Base-by-base conservation (phyloP, 2,113 vertebrate genomes). In the Antechinus flavipes region DNA sequence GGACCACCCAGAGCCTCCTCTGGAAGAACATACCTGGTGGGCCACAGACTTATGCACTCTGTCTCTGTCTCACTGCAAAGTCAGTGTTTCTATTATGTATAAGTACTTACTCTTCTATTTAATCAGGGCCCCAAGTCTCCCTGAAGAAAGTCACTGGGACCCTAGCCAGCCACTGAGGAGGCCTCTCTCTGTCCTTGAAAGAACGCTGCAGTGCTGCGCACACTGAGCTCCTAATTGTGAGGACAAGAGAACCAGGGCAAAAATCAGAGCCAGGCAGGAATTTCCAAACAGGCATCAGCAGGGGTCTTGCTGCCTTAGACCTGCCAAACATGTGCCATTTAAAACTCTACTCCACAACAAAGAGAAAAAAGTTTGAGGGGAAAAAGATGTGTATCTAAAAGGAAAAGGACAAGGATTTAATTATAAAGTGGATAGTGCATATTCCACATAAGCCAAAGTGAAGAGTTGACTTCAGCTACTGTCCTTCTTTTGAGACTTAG, bases 401-500 rank as follows among this genome's bases (percentile, higher is more conserved):
- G 46, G 42, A 24, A 92, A 84, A 46, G 0, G 11, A 46, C 90
- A 90, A 90, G 55, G 24, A 25, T n/a, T 84, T 56, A 54, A 92
- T 47, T 42, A 9, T 0, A 55, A 35, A n/a, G 26, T 91, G 56
- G 89, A n/a, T 0, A 1, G n/a, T 53, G 25, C 1, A 35, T 49
- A 52, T 95, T 94, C 93, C 91, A 76, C 49, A 90, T 42, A 84
- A 56, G 95, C 56, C 92, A 54, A 46, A 54, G 19, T 84, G 6
- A 23, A 30, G 25, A 55, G 95, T 56, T 93, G 94, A 93, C 35
- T 52, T 93, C 50, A 91, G 25, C 92, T 84, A 49, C 95, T 89
- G 58, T 56, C 2, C 91, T 14, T 42, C 10, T 49, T 27, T 26
- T 89, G 92, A 12, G 42, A 54, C 2, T 54, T 91, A 53, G 68